phyloP scores from a whole-genome alignment of 2,113 vertebrate genomes.

The Ibidorhyncha struthersii region DNA sequence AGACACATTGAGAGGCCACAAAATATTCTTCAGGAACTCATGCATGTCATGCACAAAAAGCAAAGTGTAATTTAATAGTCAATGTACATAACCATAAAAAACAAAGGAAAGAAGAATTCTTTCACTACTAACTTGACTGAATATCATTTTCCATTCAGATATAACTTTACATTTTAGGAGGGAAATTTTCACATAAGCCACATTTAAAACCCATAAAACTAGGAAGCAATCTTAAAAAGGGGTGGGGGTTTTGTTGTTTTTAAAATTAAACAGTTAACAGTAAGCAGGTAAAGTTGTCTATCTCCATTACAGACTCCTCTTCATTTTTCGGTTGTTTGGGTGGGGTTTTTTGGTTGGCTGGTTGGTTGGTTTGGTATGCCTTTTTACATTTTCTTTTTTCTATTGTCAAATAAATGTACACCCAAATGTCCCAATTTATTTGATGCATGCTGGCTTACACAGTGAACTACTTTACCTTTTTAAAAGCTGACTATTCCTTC shows the following conservation, averaged over 20 bases:
- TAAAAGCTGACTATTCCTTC: not conserved
- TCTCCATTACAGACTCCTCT: not conserved
- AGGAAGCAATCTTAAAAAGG: not conserved
- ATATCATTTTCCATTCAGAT: not conserved
- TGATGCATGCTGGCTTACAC: not conserved
- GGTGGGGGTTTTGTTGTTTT: not conserved
- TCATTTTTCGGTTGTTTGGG: not conserved
- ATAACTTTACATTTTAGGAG: not conserved
- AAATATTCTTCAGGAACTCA: not conserved
- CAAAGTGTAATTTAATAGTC: not conserved
- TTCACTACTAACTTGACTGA: not conserved
- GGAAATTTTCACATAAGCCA: not conserved
- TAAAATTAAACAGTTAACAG: not conserved
- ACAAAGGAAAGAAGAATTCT: not conserved
- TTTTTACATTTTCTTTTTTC: not conserved
- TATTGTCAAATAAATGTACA: not conserved
- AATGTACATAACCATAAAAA: not conserved
- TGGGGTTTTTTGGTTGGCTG: not conserved
- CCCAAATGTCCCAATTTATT: not conserved
- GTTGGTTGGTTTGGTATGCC: not conserved
- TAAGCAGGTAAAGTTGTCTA: not conserved
- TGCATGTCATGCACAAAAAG: rapidly evolving
- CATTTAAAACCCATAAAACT: not conserved
- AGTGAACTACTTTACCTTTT: not conserved
- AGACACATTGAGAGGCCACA: not conserved